Conservation (phyloP, 2,113 vertebrate genomes). For the Cottus gobio region DNA sequence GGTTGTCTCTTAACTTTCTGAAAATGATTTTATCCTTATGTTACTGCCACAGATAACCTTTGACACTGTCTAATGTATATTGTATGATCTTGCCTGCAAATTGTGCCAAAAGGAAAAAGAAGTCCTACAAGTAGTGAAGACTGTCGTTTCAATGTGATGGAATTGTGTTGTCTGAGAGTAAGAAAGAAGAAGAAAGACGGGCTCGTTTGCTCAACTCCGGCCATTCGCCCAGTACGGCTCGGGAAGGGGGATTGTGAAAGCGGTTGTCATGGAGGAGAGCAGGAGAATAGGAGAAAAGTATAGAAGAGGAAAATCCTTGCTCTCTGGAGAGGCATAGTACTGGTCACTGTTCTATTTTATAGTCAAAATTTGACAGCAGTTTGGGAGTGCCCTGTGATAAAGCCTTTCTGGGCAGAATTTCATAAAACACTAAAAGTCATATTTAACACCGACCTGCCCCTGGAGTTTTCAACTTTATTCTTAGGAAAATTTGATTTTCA, state of each 20-base stretch:
- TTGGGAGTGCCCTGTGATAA: too few relatives aligned
- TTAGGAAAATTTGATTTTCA: too few relatives aligned
- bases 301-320: constrained; percentile 38
- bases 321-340: constrained; percentile 51
- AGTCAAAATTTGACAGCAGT: too few relatives aligned
- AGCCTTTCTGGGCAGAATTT: too few relatives aligned
- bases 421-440: too few relatives aligned
- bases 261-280: constrained; percentile 66
- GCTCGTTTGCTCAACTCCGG: constrained; percentile 55
- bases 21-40: background rate
- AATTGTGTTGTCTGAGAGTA: constrained; percentile 50
- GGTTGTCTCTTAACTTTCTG: background rate
- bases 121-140: constrained; percentile 7
- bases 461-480: too few relatives aligned
- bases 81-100: constrained; percentile 5
- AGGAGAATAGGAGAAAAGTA: constrained; percentile 42
- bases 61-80: background rate
- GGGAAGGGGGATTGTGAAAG: constrained; percentile 64
- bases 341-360: constrained; percentile 32
- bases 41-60: background rate
- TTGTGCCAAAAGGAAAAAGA: constrained; percentile 32
- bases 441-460: too few relatives aligned
- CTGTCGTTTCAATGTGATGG: constrained; percentile 34
- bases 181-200: constrained; percentile 47
- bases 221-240: constrained; percentile 51